Evolutionary conservation across 1,140 invertebrate species (phyloP), one percentile per base, ranked within the genome.

Genomic region (Harlomillsia oculata): DNA sequence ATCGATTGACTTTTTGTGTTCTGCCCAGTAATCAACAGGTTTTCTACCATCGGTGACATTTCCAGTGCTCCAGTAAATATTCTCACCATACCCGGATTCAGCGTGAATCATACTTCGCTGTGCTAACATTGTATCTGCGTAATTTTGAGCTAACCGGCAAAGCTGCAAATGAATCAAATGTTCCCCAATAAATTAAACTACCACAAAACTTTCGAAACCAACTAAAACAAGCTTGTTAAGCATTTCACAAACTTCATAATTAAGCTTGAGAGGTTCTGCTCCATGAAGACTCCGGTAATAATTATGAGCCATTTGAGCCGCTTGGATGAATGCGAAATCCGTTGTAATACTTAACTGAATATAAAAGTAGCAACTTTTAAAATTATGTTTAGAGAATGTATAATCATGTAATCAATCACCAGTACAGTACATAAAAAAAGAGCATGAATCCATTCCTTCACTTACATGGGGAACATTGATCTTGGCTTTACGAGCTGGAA

Each of bases 101-200:
- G 75, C 72, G 61, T 93, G 89, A 59, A 84, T 76, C 63, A 90
- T 76, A 40, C 71, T 73, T 32, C 83, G 81, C 56, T 73, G 80
- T 26, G 76, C 73, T 2, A 82, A 82, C 21, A 92, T 68, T 50
- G 79, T 74, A 55, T 84, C 82, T 0, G 87, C 88, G 87, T 88
- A 92, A 69, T 86, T 82, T 72, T 89, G 82, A 64, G 85, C 78
- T 62, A 81, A 80, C 67, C 80, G 82, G 66, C 79, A 80, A 20
- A 86, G 66, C 25, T 72, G 41, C 14, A 23, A 50, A 40, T 18
- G 13, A 43, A 40, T 11, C 32, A 21, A 16, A 21, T 44, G 6
- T 14, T n/a, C n/a, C n/a, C n/a, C n/a, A n/a, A n/a, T n/a, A n/a
- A n/a, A 18, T 0, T 40, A 40, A 18, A 11, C 14, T 11, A 26